Conservation (phyloP, 2,797 vertebrate genomes). For the Sebastes trivittatus region DNA sequence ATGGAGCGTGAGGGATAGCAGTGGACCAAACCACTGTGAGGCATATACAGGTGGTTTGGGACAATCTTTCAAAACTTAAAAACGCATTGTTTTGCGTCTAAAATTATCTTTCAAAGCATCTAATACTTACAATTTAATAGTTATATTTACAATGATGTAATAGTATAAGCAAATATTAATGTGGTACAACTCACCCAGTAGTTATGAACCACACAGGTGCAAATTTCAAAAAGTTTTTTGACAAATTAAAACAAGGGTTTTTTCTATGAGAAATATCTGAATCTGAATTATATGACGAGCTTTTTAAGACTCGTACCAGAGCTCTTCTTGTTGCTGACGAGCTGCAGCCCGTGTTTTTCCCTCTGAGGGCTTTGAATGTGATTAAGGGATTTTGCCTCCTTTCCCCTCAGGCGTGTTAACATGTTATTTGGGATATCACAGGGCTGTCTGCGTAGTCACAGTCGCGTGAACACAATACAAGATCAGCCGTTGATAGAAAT, state of each 20-base stretch:
- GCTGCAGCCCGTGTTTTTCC: neutral
- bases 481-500: slow-evolving; percentile 13
- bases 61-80: too few species aligned
- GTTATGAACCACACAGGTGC: neutral
- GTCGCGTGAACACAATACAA: slow-evolving; percentile 13
- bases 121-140: too few species aligned
- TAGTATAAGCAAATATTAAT: neutral
- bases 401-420: slow-evolving; percentile 7
- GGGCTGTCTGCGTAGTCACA: neutral
- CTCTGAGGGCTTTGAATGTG: slow-evolving; percentile 1
- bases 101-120: too few species aligned
- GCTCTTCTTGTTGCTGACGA: neutral
- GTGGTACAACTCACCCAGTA: neutral
- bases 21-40: too few species aligned
- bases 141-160: too few species aligned
- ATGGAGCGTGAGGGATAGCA: too few species aligned
- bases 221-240: neutral
- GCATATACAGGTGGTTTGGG: too few species aligned
- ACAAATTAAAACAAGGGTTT: neutral
- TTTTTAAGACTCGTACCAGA: neutral
- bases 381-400: slow-evolving; percentile 5
- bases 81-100: too few species aligned
- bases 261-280: neutral
- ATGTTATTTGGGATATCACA: slow-evolving; percentile 9
- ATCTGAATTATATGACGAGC: neutral